These are phyloP conservation scores for Ips typographus DNA, from an alignment of 1,140 invertebrate species.

Conservation along the genomic window DNA sequence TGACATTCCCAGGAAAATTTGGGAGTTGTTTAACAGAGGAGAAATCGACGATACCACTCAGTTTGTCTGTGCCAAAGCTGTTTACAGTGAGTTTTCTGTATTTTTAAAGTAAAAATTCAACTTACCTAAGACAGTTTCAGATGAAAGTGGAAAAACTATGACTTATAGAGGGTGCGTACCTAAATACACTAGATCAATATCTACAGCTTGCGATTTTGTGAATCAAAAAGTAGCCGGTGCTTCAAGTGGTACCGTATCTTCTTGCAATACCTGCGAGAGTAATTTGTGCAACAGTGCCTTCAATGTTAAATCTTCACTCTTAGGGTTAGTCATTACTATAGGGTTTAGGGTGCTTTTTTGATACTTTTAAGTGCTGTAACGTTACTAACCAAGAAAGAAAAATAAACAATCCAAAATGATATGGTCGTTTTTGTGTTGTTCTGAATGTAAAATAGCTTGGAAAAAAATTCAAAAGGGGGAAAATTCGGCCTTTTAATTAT, in stretches of 20 bases:
- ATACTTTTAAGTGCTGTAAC: too few relatives aligned
- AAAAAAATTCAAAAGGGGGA: constrained; percentile 2
- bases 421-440: not conserved
- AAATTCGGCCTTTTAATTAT: constrained; percentile 1
- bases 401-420: not conserved
- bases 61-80: constrained; percentile 27
- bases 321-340: too few relatives aligned
- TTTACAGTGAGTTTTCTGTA: constrained; percentile 24
- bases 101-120: too few relatives aligned
- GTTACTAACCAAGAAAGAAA: too few relatives aligned
- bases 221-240: constrained; percentile 21
- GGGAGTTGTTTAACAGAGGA: constrained; percentile 31
- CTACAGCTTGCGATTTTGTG: constrained; percentile 29
- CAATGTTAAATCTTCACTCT: too few relatives aligned
- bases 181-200: constrained; percentile 11
- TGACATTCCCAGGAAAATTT: constrained; percentile 27
- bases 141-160: constrained; percentile 10
- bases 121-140: constrained; percentile 9
- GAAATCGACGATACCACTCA: constrained; percentile 26
- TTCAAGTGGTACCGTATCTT: constrained; percentile 9
- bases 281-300: constrained; percentile 27
- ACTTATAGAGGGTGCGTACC: constrained; percentile 34
- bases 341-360: too few relatives aligned
- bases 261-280: constrained; percentile 20
- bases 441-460: constrained; percentile 5